These are phyloP conservation scores for Entomobrya multifasciata DNA, from an alignment of 2,888 invertebrate species.

Conservation along the genomic window DNA sequence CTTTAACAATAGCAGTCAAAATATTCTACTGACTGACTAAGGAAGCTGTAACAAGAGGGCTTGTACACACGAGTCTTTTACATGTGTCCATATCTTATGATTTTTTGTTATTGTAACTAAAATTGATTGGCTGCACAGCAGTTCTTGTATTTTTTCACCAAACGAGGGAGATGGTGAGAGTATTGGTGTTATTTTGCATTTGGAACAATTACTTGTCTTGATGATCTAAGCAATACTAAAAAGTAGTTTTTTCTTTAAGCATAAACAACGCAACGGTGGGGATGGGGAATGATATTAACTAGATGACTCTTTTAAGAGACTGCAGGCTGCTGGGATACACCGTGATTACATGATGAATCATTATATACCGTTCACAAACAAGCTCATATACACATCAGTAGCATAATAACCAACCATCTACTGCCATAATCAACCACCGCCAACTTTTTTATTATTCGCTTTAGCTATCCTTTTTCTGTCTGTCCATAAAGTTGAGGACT, in stretches of 20 bases:
- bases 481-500: slow-evolving; percentile 43
- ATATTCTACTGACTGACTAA: no score
- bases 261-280: background rate
- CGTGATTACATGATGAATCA: slow-evolving; percentile 25
- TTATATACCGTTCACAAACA: background rate
- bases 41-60: no score
- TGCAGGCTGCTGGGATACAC: background rate
- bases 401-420: background rate
- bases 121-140: background rate
- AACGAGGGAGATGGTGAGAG: no score
- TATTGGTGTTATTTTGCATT: slow-evolving; percentile 6
- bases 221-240: slow-evolving; percentile 1
- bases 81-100: no score
- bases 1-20: slow-evolving; percentile 7
- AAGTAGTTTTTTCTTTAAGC: background rate
- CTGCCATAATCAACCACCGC: background rate
- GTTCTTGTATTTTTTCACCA: background rate
- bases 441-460: slow-evolving; percentile 32
- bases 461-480: slow-evolving; percentile 26
- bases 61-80: no score
- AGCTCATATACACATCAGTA: background rate
- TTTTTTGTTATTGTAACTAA: no score
- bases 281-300: slow-evolving; percentile 6
- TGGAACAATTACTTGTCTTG: slow-evolving; percentile 18
- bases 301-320: background rate